These are phyloP conservation scores for Heteropelma amictum DNA, from an alignment of 2,888 invertebrate genomes.

Conservation along the genomic window DNA sequence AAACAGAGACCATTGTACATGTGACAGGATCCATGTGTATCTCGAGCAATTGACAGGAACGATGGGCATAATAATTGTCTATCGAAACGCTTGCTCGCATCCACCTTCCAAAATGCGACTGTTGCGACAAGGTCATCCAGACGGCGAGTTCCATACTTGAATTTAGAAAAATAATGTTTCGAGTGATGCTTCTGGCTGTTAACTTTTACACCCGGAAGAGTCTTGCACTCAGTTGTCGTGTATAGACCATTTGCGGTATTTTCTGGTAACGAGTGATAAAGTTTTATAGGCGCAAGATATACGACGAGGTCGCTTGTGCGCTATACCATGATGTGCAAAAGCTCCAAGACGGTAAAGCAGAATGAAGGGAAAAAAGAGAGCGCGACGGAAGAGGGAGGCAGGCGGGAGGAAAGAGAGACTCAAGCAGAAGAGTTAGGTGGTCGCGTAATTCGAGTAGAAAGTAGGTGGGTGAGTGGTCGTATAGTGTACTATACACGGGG, in stretches of 20 bases:
- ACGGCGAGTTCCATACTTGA: conserved; percentile 3
- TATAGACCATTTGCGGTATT: conserved; percentile 35
- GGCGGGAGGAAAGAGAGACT: conserved; percentile 34
- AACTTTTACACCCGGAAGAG: conserved; percentile 45
- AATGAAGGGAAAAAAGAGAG: conserved; percentile 7
- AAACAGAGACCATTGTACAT: not conserved
- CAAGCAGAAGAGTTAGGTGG: conserved; percentile 42
- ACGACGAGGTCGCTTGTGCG: conserved; percentile 45
- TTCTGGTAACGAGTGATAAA: conserved; percentile 59
- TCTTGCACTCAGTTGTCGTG: conserved; percentile 22
- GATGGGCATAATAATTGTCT: conserved; percentile 9
- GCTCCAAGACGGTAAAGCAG: conserved; percentile 23
- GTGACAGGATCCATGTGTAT: not conserved
- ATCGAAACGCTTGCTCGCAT: not conserved
- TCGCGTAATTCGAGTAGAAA: conserved; percentile 72
- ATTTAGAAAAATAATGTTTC: conserved; percentile 1
- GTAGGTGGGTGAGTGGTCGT: conserved; percentile 68
- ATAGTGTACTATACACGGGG: conserved; percentile 62
- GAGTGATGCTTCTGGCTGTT: conserved; percentile 6
- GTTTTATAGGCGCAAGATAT: conserved; percentile 58
- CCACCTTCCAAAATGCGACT: not conserved
- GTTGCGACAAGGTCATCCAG: not conserved
- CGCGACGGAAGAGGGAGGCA: conserved; percentile 37
- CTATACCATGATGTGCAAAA: conserved; percentile 20
- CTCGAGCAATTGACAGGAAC: conserved; percentile 1